Percentiles rank a stretch among this genome's conserved stretches.
phyloP scores from a whole-genome alignment of 2,797 vertebrate genomes.

The Columba guinea region DNA sequence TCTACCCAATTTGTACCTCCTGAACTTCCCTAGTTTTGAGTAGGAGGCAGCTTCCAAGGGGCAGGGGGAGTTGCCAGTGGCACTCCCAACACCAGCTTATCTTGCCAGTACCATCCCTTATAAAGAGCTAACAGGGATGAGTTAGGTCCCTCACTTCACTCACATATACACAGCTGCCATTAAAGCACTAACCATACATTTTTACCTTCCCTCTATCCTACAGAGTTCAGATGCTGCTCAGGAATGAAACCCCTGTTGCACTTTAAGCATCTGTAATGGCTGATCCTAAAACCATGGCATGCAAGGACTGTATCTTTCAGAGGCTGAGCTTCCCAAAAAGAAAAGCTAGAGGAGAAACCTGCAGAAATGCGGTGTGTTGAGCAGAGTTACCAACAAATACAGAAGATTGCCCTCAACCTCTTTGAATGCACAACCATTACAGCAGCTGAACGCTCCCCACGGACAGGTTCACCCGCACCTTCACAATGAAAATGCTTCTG shows the following conservation, averaged over 20 bases:
- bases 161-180: neutral
- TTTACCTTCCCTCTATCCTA: neutral
- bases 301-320: neutral
- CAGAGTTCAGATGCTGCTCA: neutral
- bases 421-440: neutral
- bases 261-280: neutral
- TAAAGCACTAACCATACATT: neutral
- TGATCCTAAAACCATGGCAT: neutral
- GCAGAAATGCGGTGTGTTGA: neutral
- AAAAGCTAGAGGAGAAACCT: neutral
- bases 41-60: neutral
- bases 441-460: neutral
- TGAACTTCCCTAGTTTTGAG: neutral
- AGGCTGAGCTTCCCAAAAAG: neutral
- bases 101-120: neutral
- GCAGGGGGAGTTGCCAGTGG: neutral
- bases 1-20: neutral
- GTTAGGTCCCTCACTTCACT: neutral
- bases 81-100: neutral
- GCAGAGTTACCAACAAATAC: neutral
- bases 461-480: neutral
- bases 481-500: neutral
- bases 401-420: neutral
- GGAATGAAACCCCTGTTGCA: neutral
- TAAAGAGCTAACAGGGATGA: neutral